These are phyloP conservation scores for Benthosema pterotum DNA, from an alignment of 2,797 vertebrate genomes.

Conservation along the genomic window DNA sequence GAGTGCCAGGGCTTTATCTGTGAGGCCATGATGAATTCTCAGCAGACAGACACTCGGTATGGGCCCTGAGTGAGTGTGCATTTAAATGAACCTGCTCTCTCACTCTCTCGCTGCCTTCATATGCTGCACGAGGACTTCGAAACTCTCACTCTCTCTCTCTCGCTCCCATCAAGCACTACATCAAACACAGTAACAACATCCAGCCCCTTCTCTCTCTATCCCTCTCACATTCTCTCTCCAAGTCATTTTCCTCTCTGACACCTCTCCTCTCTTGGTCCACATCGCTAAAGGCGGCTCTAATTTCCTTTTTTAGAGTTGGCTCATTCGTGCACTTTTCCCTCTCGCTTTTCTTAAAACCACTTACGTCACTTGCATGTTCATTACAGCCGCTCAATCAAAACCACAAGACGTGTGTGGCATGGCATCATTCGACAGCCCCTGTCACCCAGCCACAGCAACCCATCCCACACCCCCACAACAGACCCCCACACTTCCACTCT, in stretches of 20 bases:
- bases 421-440: slow-evolving; percentile 54
- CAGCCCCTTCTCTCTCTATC: slow-evolving; percentile 49
- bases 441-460: not conserved
- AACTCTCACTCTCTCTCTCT: slow-evolving; percentile 67
- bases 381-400: slow-evolving; percentile 72
- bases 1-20: slow-evolving; percentile 71
- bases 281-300: slow-evolving; percentile 69
- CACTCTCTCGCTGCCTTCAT: slow-evolving; percentile 43
- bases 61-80: slow-evolving; percentile 76
- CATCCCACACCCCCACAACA: slow-evolving; percentile 39
- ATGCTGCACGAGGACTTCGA: slow-evolving; percentile 76
- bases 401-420: slow-evolving; percentile 57
- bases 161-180: slow-evolving; percentile 76
- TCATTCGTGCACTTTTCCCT: slow-evolving; percentile 62
- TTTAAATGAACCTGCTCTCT: slow-evolving; percentile 73
- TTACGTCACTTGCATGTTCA: slow-evolving; percentile 62
- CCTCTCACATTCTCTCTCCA: slow-evolving; percentile 61
- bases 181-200: slow-evolving; percentile 81
- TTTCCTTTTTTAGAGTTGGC: slow-evolving; percentile 72
- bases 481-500: slow-evolving; percentile 23
- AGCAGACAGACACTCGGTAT: slow-evolving; percentile 69
- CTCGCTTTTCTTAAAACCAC: slow-evolving; percentile 52
- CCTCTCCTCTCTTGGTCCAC: slow-evolving; percentile 72
- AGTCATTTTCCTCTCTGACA: slow-evolving; percentile 70
- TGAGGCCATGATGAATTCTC: slow-evolving; percentile 76